Conservation (phyloP, 1,140 invertebrate species). For the Drosophila seguyi region DNA sequence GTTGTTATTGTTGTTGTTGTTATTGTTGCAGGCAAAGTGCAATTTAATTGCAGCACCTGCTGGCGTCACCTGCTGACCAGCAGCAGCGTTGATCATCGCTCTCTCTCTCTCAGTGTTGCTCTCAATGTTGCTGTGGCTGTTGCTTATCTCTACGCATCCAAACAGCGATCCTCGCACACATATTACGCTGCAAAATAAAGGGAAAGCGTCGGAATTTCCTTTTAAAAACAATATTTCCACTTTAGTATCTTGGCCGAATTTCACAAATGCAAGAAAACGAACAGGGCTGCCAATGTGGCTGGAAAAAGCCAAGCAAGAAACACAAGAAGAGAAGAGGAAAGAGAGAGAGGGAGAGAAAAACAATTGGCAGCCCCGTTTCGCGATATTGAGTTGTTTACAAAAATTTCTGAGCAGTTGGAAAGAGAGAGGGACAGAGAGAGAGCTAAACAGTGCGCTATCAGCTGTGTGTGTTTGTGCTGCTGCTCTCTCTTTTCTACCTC, state of each 20-base stretch:
- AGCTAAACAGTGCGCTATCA: slow-evolving; percentile 22
- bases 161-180: slow-evolving; percentile 33
- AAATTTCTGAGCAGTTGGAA: slow-evolving; percentile 45
- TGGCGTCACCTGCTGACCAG: slow-evolving; percentile 53
- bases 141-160: slow-evolving; percentile 10
- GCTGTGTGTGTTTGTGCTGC: slow-evolving; percentile 44
- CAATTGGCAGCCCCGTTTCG: slow-evolving; percentile 62
- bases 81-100: slow-evolving; percentile 67
- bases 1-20: slow-evolving; percentile 16
- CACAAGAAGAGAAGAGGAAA: background rate
- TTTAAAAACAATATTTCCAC: slow-evolving; percentile 8
- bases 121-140: background rate
- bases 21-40: slow-evolving; percentile 67
- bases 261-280: slow-evolving; percentile 67
- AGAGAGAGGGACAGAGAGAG: slow-evolving; percentile 31
- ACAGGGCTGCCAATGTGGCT: slow-evolving; percentile 62
- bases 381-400: slow-evolving; percentile 73
- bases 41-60: slow-evolving; percentile 60
- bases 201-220: slow-evolving; percentile 29
- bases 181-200: slow-evolving; percentile 44
- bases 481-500: slow-evolving; percentile 9
- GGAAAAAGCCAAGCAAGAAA: slow-evolving; percentile 23
- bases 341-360: slow-evolving; percentile 3
- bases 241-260: slow-evolving; percentile 48
- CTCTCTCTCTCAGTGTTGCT: slow-evolving; percentile 3